These are phyloP conservation scores for Todiramphus chloris DNA, from an alignment of 2,113 vertebrate species.

Conservation along the genomic window DNA sequence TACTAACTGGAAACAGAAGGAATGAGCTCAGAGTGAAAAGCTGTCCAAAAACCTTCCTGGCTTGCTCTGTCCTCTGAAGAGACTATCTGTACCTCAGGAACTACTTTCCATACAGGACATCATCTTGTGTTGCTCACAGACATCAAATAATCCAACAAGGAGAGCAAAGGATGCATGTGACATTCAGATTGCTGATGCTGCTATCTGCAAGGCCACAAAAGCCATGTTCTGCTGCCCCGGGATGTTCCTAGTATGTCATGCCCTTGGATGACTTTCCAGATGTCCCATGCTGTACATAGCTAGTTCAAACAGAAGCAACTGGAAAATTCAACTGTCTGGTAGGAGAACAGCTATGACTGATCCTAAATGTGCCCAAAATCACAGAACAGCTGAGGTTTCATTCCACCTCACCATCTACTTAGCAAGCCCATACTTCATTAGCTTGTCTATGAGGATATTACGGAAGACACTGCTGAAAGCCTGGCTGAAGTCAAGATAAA, in stretches of 20 bases:
- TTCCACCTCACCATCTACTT: not conserved
- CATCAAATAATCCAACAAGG: not conserved
- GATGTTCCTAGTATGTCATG: not conserved
- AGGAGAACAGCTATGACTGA: not conserved
- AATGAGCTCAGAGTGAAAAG: not conserved
- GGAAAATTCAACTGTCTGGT: not conserved
- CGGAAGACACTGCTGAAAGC: not conserved
- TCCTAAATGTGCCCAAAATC: not conserved
- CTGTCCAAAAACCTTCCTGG: not conserved
- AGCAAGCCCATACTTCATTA: not conserved
- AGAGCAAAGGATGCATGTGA: not conserved
- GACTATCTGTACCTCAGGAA: not conserved
- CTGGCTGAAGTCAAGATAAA: not conserved
- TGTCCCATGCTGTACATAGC: not conserved
- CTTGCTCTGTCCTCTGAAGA: not conserved
- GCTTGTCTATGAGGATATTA: not conserved
- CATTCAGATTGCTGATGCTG: not conserved
- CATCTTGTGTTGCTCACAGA: not conserved
- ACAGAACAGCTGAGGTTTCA: not conserved
- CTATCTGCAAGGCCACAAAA: not conserved
- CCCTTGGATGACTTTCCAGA: not conserved
- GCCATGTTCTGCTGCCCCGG: not conserved
- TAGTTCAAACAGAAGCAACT: not conserved
- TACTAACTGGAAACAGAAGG: not conserved
- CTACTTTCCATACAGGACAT: not conserved